Conservation (phyloP, 35 echinoderm and acorn worm species). For the Lytechinus variegatus region DNA sequence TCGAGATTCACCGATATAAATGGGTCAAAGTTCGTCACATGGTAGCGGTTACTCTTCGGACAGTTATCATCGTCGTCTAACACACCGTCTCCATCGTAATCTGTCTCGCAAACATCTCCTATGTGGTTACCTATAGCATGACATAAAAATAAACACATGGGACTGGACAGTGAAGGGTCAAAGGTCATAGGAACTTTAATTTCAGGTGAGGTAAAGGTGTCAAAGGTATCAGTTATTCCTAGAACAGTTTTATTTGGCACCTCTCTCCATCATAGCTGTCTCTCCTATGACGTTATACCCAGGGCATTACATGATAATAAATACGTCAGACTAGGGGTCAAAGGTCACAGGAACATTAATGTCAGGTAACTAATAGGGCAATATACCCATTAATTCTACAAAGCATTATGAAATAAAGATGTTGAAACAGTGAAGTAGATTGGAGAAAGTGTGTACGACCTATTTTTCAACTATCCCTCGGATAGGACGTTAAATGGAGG, state of each 20-base stretch:
- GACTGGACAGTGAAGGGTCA: background rate
- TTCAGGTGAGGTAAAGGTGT: background rate
- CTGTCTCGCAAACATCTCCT: slow-evolving; percentile 69
- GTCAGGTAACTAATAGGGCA: too few species aligned
- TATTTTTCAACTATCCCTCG: too few species aligned
- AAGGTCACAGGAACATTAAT: background rate
- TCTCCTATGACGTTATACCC: slow-evolving; percentile 67
- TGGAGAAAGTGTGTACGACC: too few species aligned
- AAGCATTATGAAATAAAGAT: too few species aligned
- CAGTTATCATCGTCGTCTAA: slow-evolving; percentile 66
- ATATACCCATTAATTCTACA: too few species aligned
- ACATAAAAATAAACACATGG: background rate
- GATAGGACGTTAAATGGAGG: too few species aligned
- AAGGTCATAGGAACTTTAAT: background rate
- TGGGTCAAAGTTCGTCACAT: slow-evolving; percentile 62
- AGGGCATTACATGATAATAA: background rate
- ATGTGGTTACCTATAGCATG: slow-evolving; percentile 61
- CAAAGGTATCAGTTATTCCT: slow-evolving; percentile 70
- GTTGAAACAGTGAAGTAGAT: too few species aligned
- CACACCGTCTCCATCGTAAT: slow-evolving; percentile 76
- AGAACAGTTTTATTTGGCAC: slow-evolving; percentile 65
- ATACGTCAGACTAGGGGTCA: background rate
- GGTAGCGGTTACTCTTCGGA: slow-evolving; percentile 65
- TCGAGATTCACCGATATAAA: slow-evolving; percentile 69
- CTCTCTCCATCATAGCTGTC: slow-evolving; percentile 75